These are phyloP conservation scores for Pachypsylla venusta DNA, from an alignment of 1,140 invertebrate genomes.

Conservation along the genomic window DNA sequence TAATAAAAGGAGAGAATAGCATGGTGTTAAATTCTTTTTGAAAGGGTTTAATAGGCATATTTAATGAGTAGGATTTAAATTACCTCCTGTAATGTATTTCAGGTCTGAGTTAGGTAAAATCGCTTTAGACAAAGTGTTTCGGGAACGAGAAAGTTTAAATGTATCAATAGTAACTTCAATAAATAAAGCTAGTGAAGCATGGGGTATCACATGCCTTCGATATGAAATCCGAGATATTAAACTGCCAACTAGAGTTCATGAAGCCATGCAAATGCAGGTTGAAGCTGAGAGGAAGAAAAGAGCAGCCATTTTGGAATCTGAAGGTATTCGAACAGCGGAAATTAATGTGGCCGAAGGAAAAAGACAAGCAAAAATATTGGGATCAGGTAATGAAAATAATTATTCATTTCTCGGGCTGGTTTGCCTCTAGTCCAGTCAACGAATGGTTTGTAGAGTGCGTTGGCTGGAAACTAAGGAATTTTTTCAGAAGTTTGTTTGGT, in stretches of 20 bases:
- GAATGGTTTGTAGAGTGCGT: too few species aligned
- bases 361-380: constrained; percentile 75
- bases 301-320: constrained; percentile 92
- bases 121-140: constrained; percentile 90
- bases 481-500: too few species aligned
- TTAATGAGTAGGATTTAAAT: too few species aligned
- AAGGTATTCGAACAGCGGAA: constrained; percentile 84
- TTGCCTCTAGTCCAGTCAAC: too few species aligned
- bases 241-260: constrained; percentile 81
- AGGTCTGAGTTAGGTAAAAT: constrained; percentile 96
- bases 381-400: too few species aligned
- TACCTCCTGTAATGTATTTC: too few species aligned
- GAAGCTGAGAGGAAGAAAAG: constrained; percentile 94
- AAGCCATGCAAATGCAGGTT: constrained; percentile 99
- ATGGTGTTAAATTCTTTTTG: too few species aligned
- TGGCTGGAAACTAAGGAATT: too few species aligned
- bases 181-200: constrained; percentile 94
- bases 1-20: too few species aligned
- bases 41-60: too few species aligned
- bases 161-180: constrained; percentile 92
- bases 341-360: constrained; percentile 97
- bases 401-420: too few species aligned
- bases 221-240: constrained; percentile 97
- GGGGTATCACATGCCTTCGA: constrained; percentile 93
- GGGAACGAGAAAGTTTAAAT: constrained; percentile 91